Evolutionary conservation across 2,113 vertebrate genomes (phyloP).

Genomic region (Myotis brandtii): DNA sequence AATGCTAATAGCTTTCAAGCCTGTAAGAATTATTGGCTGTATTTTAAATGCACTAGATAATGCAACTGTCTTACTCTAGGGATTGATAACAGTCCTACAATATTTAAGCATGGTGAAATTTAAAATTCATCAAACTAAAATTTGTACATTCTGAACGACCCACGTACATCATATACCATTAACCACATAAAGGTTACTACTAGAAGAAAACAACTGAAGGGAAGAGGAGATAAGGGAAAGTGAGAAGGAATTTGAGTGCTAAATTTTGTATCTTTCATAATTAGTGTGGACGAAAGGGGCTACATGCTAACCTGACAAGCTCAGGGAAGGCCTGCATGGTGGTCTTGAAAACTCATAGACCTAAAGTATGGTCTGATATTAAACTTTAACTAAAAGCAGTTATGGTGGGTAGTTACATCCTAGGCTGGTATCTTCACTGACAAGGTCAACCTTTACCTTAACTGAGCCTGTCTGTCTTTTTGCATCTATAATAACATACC

Average conservation of each 20-base stretch:
- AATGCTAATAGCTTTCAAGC: not conserved
- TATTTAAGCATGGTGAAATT: not conserved
- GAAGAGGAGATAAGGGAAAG: not conserved
- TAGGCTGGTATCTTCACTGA: no score
- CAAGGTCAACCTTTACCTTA: no score
- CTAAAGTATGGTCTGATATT: no score
- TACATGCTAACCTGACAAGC: no score
- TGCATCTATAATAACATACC: no score
- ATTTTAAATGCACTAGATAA: conserved; percentile 33
- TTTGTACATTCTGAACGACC: not conserved
- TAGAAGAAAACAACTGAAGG: not conserved
- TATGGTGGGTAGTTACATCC: no score
- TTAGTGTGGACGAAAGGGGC: not conserved
- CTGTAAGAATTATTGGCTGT: conserved; percentile 6
- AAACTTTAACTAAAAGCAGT: no score
- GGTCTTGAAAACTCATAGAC: no score
- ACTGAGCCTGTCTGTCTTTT: no score
- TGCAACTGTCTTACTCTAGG: conserved; percentile 13
- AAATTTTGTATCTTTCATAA: conserved; percentile 34
- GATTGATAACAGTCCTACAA: not conserved
- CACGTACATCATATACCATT: not conserved
- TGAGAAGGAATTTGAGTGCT: conserved; percentile 6
- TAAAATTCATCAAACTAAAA: conserved; percentile 17
- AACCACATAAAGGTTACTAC: not conserved
- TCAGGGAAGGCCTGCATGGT: no score